phyloP scores from a whole-genome alignment of 1,140 invertebrate species.

The Hirudo medicinalis region DNA sequence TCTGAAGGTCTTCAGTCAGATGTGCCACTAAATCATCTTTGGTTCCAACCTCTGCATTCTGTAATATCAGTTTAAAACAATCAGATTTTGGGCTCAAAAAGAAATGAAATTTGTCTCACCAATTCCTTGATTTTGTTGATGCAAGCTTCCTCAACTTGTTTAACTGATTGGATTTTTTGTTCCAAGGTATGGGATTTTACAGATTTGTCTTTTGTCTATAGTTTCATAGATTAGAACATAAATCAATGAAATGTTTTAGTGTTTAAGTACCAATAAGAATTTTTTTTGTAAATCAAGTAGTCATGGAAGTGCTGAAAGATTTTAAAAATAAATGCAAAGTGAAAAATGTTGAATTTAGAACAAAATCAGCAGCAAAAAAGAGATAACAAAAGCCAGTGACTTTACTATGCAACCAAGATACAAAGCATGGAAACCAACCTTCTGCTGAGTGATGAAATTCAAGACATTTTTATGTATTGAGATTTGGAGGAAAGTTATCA shows the following conservation, averaged over 20 bases:
- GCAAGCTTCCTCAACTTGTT: slow-evolving; percentile 37
- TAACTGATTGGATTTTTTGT: slow-evolving; percentile 34
- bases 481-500: neutral
- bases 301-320: neutral
- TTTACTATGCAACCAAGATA: neutral
- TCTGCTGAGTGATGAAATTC: neutral
- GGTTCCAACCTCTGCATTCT: slow-evolving; percentile 31
- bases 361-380: neutral
- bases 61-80: neutral
- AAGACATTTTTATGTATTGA: neutral
- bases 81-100: neutral
- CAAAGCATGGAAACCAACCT: neutral
- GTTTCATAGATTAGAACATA: neutral
- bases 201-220: slow-evolving; percentile 35
- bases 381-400: neutral
- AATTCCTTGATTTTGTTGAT: slow-evolving; percentile 37
- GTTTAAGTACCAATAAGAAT: neutral
- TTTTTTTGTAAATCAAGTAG: neutral
- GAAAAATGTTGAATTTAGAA: neutral
- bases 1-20: slow-evolving; percentile 33
- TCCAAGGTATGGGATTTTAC: slow-evolving; percentile 34
- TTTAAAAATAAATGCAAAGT: neutral
- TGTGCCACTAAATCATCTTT: slow-evolving; percentile 30
- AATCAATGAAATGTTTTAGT: neutral
- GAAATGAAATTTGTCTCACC: slow-evolving; percentile 21